Base-by-base conservation (phyloP, 2,888 invertebrate species). In the Drosophila stalkeri region DNA sequence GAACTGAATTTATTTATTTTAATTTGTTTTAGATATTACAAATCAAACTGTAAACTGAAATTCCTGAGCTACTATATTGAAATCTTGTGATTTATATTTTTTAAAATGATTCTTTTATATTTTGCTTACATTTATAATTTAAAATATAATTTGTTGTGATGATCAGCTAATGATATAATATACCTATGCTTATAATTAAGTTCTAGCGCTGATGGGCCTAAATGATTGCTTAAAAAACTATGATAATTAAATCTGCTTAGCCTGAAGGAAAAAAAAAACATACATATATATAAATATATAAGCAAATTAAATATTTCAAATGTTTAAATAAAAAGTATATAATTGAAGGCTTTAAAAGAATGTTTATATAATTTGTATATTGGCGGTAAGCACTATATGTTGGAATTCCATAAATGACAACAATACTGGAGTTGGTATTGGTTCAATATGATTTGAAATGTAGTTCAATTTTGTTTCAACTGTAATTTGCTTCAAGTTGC, bases 241-340 rank as follows among this genome's bases (percentile, higher is more conserved):
- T 23, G 12, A 71, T 81, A 78, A 61, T 55, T 71, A 78, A 67
- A 54, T 62, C 65, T 67, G 66, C 75, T 67, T 70, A 70, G 72
- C 75, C 55, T 31, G 63, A 60, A 72, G 47, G 55, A 23, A 51
- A 27, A 60, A 49, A 57, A 52, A n/a, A 39, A 8, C 4, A 57
- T 37, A 23, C 18, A 37, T n/a, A 43, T 23, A 64, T 47, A 60
- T 61, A 35, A 20, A 51, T 12, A 3, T 18, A 18, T 1, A 62
- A 16, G 44, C 8, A 11, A 37, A 46, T 20, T 16, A 65, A 33
- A 46, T 23, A 41, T n/a, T 43, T 35, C 61, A 55, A 59, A 75
- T 71, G 72, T 82, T 85, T 82, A 75, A 81, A 74, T 77, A 79
- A 81, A 64, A 64, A 75, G 72, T 27, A 27, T 27, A 27, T 16